These are phyloP conservation scores for Corythornis cristatus DNA, from an alignment of 2,113 vertebrate genomes.

Conservation along the genomic window DNA sequence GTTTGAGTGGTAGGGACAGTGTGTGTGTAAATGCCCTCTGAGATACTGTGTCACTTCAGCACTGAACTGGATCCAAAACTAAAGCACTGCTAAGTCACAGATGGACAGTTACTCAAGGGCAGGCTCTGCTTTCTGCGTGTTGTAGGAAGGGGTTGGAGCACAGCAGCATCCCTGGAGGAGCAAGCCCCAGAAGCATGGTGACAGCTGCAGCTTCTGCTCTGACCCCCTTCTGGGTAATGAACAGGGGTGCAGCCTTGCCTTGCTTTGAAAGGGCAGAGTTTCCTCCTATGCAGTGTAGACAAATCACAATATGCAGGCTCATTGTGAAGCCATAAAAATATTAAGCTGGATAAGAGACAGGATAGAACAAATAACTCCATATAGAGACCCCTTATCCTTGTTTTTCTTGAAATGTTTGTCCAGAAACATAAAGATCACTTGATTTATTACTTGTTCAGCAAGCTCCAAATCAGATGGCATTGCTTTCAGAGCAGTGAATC, in stretches of 20 bases:
- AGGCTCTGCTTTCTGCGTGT: neutral
- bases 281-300: neutral
- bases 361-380: neutral
- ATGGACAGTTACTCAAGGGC: neutral
- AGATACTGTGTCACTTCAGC: neutral
- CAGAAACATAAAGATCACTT: slow-evolving; percentile 1
- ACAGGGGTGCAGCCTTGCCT: neutral
- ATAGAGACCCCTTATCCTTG: slow-evolving; percentile 40
- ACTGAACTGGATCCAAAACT: neutral
- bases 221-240: neutral
- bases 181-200: neutral
- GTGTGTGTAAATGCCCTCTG: neutral
- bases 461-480: slow-evolving; percentile 26
- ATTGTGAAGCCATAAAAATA: slow-evolving; percentile 27
- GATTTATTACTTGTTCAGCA: slow-evolving; percentile 48
- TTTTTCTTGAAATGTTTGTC: slow-evolving; percentile 51
- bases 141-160: neutral
- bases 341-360: slow-evolving; percentile 14
- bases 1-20: neutral
- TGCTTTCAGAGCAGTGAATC: slow-evolving; percentile 39
- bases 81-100: neutral
- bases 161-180: neutral
- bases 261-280: neutral
- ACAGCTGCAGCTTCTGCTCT: neutral
- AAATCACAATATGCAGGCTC: neutral